Percentiles rank a stretch among this genome's conserved stretches.
Evolutionary conservation across 2,797 vertebrate genomes (phyloP).

Genomic region (Petrocephalus schoutedeni): DNA sequence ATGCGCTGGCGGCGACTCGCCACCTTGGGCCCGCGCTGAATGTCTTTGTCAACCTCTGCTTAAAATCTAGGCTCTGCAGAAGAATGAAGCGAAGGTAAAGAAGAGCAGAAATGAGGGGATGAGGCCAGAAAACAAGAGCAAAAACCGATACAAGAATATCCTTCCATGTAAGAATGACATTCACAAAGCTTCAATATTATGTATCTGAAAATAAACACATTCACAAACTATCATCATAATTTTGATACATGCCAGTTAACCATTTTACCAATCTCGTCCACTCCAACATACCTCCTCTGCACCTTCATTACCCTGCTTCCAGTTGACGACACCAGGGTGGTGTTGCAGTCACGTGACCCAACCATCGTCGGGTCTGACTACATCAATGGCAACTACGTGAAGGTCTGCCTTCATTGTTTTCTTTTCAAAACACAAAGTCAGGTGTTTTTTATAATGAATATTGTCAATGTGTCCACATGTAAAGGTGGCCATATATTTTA

Average conservation of each 20-base stretch:
- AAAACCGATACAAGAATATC: constrained; percentile 98
- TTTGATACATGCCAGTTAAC: not conserved
- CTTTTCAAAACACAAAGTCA: not conserved
- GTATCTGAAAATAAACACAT: not conserved
- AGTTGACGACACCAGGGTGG: constrained; percentile 91
- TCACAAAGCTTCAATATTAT: not conserved
- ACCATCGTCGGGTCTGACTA: constrained; percentile 81
- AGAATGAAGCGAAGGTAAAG: constrained; percentile 83
- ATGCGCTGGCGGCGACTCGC: not conserved
- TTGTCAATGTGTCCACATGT: not conserved
- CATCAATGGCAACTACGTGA: constrained; percentile 90
- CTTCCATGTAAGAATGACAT: constrained; percentile 78
- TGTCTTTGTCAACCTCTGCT: not conserved
- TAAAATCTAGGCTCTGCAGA: constrained; percentile 77
- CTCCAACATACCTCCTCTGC: not conserved
- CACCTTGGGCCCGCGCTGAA: not conserved
- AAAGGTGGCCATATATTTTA: not conserved
- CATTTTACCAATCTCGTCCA: not conserved
- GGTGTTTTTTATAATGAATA: not conserved
- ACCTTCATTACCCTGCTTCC: not conserved
- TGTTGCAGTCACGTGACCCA: constrained; percentile 69
- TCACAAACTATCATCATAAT: not conserved
- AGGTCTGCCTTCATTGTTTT: constrained; percentile 57
- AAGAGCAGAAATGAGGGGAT: constrained; percentile 88
- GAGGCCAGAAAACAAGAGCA: constrained; percentile 93